Conservation (phyloP, 2,113 vertebrate species). For the Corapipo altera region DNA sequence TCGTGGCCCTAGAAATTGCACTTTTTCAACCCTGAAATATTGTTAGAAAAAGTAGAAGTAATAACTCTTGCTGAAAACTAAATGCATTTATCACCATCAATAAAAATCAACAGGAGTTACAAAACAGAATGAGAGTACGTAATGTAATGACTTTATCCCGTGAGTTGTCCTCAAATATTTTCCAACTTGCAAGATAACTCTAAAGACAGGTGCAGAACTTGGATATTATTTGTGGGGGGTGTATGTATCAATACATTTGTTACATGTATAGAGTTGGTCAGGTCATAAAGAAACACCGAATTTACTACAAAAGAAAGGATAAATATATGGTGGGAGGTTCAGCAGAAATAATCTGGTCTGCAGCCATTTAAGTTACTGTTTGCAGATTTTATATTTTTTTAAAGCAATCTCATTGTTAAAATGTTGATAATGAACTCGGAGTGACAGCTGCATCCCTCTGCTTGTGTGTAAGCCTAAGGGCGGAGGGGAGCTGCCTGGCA, state of each 20-base stretch:
- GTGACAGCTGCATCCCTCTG: background rate
- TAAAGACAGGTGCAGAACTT: background rate
- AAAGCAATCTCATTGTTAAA: background rate
- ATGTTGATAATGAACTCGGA: background rate
- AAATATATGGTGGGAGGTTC: background rate
- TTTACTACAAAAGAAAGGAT: background rate
- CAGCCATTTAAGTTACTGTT: background rate
- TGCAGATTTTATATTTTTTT: background rate
- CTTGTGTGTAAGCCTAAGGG: fast-evolving
- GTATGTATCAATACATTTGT: background rate
- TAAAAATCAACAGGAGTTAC: background rate
- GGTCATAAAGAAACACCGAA: background rate
- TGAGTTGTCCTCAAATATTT: background rate
- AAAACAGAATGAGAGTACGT: background rate
- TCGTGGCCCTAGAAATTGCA: background rate
- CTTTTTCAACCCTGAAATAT: background rate
- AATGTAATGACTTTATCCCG: background rate
- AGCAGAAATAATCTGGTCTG: background rate
- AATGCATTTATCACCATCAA: background rate
- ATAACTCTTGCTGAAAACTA: background rate
- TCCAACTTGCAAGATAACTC: background rate
- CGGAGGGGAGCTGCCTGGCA: background rate
- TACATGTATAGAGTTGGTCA: background rate
- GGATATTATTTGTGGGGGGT: background rate
- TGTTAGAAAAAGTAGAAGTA: background rate